These are phyloP conservation scores for Sogatella furcifera DNA, from an alignment of 1,140 invertebrate genomes.

Conservation along the genomic window DNA sequence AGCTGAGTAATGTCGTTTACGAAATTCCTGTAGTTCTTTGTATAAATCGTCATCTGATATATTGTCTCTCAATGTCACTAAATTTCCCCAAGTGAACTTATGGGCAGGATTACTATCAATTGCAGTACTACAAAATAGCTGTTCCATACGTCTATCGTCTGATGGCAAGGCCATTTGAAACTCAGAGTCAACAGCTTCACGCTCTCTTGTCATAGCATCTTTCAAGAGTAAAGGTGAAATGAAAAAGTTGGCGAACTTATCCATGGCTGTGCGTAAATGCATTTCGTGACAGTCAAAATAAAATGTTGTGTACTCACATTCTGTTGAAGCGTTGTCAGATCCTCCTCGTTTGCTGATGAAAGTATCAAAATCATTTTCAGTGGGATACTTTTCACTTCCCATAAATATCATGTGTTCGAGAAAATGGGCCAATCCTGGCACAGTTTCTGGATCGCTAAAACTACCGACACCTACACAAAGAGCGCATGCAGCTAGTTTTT, in stretches of 20 bases:
- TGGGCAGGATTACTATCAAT: slow-evolving; percentile 52
- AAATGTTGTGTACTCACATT: slow-evolving; percentile 74
- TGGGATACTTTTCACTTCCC: slow-evolving; percentile 44
- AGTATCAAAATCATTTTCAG: slow-evolving; percentile 41
- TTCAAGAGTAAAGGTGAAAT: slow-evolving; percentile 75
- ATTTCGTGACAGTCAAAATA: slow-evolving; percentile 80
- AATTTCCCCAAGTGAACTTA: slow-evolving; percentile 80
- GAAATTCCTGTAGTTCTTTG: slow-evolving; percentile 61
- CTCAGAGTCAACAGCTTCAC: slow-evolving; percentile 89
- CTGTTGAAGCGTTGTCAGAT: slow-evolving; percentile 43
- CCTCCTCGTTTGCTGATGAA: slow-evolving; percentile 39
- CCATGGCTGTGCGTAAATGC: slow-evolving; percentile 57
- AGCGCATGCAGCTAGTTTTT: slow-evolving; percentile 52
- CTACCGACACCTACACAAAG: slow-evolving; percentile 50
- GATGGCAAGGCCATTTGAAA: slow-evolving; percentile 60
- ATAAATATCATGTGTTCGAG: slow-evolving; percentile 92
- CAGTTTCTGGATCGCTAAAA: slow-evolving; percentile 48
- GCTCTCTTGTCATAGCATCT: slow-evolving; percentile 76
- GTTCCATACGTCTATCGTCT: slow-evolving; percentile 57
- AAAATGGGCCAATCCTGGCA: slow-evolving; percentile 87
- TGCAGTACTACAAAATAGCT: slow-evolving; percentile 47
- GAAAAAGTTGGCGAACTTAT: slow-evolving; percentile 87
- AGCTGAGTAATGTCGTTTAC: slow-evolving; percentile 72
- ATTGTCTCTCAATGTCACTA: slow-evolving; percentile 59
- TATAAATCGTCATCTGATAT: slow-evolving; percentile 52